These are phyloP conservation scores for Spilogale gracilis DNA, from an alignment of 2,113 vertebrate species.

Conservation along the genomic window DNA sequence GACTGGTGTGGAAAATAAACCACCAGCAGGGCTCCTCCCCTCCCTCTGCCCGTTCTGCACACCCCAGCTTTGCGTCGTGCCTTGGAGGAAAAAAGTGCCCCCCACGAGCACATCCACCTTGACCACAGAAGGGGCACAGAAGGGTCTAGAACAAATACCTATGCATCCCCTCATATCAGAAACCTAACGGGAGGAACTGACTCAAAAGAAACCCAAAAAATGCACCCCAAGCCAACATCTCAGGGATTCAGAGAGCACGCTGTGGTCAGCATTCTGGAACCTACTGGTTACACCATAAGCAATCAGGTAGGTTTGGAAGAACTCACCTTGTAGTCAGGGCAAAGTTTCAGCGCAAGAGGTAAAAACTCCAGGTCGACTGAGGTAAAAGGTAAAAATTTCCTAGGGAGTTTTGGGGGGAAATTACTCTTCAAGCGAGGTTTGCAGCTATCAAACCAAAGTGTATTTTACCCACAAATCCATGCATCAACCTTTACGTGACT, in stretches of 20 bases:
- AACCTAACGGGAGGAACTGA: neutral
- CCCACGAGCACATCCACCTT: neutral
- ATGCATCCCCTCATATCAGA: neutral
- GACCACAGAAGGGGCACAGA: too few species aligned
- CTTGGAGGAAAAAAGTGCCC: neutral
- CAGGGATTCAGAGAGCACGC: neutral
- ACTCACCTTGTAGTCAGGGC: neutral
- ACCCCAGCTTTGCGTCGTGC: neutral
- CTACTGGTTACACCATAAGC: neutral
- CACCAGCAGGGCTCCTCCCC: neutral
- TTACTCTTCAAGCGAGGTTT: slow-evolving; percentile 17
- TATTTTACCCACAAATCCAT: neutral
- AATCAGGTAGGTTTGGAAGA: neutral
- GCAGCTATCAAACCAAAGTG: slow-evolving; percentile 58
- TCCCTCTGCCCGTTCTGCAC: neutral
- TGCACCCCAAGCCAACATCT: neutral
- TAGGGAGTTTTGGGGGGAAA: slow-evolving; percentile 73
- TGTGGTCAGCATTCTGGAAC: neutral
- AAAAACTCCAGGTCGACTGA: slow-evolving; percentile 2
- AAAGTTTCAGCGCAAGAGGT: neutral
- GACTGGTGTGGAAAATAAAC: neutral
- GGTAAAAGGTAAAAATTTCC: slow-evolving; percentile 38
- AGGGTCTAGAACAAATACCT: neutral
- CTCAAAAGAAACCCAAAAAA: neutral
- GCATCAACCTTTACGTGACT: slow-evolving; percentile 28